Evolutionary conservation across 2,888 invertebrate genomes (phyloP), one percentile per base, ranked within the genome.

Genomic region (Phaedon cochleariae): DNA sequence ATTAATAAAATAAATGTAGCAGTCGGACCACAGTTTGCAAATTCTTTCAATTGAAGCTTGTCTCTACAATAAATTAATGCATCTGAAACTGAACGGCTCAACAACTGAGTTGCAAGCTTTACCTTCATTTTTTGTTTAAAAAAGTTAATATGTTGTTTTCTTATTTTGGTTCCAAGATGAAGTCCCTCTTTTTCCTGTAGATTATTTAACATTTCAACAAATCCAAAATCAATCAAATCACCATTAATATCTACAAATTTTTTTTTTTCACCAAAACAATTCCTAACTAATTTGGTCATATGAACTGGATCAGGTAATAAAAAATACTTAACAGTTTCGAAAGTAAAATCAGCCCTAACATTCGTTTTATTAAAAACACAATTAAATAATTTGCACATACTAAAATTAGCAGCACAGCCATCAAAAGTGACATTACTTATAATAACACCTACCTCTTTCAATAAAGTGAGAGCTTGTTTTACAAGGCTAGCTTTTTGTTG

Each of bases 341-440:
- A 63, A 31, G 34, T 10, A 46, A 67, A 67, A 59, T 67, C 41
- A 31, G 59, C 63, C 61, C 41, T 61, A 26, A 64, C 29, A 58
- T 64, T 62, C 18, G 20, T 15, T 6, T 62, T 62, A 59, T 59
- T 54, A 34, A 68, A 64, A 41, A 53, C 31, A 49, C 64, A 58
- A 34, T 61, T 61, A 17, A 64, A 54, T 57, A 59, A 22, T 46
- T 53, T 52, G 17, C 59, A 57, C 64, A 64, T 69, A 17, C 48
- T 62, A 31, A 64, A 67, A 31, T 69, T 69, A 12, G 59, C 49
- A 15, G 64, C 21, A 29, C 41, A 46, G n/a, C 68, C 66, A 68
- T 68, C 63, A 64, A 63, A 66, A 57, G 68, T 66, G 20, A 69
- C 31, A 48, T 31, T 53, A 54, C 21, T 58, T 12, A 69, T 45